Conservation (phyloP, 2,888 invertebrate genomes). For the Rhaphigaster nebulosa region DNA sequence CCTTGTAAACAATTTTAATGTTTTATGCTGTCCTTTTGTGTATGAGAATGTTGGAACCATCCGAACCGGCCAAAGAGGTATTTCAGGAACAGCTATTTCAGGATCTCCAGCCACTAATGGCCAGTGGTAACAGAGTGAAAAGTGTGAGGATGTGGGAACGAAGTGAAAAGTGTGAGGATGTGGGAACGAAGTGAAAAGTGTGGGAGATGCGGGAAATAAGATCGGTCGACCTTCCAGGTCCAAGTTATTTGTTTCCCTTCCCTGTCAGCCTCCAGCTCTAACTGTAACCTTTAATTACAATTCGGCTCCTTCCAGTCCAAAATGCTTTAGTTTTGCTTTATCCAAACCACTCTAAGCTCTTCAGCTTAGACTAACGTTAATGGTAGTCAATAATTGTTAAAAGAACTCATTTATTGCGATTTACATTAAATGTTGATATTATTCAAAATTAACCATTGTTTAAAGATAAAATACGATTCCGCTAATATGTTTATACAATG, state of each 20-base stretch:
- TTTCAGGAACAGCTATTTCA: not conserved
- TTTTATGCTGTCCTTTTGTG: not conserved
- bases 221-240: not conserved
- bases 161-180: slow-evolving; percentile 17
- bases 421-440: too few species aligned
- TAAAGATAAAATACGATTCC: too few species aligned
- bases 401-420: too few species aligned
- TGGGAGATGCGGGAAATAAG: slow-evolving; percentile 33
- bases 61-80: not conserved
- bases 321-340: not conserved
- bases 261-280: not conserved
- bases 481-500: too few species aligned
- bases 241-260: slow-evolving; percentile 7
- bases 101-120: not conserved
- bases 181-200: slow-evolving; percentile 14
- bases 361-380: too few species aligned
- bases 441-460: too few species aligned
- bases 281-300: not conserved
- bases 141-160: not conserved
- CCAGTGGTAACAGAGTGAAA: not conserved
- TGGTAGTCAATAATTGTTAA: too few species aligned
- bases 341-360: not conserved
- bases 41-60: not conserved
- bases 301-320: not conserved
- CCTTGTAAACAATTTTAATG: not conserved